Base-by-base conservation (phyloP, 1,140 invertebrate species). In the Anadara kagoshimensis region DNA sequence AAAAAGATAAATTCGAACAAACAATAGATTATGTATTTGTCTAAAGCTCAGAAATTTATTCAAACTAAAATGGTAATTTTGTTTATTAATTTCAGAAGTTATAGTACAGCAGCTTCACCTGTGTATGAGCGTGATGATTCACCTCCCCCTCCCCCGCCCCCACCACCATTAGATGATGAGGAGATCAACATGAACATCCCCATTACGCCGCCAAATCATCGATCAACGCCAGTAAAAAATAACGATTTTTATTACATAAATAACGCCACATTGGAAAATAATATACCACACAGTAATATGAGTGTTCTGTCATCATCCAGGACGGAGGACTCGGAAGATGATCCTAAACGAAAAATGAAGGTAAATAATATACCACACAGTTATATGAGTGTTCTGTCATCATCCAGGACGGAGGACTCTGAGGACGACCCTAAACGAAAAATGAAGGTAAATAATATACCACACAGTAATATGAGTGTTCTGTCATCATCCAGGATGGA, bases 61-160 rank as follows among this genome's bases (percentile, higher is more conserved):
- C n/a, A n/a, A n/a, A n/a, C n/a, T n/a, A n/a, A n/a, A n/a, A n/a
- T n/a, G n/a, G n/a, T n/a, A n/a, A n/a, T n/a, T n/a, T n/a, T n/a
- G n/a, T n/a, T n/a, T n/a, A 3, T 36, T 3, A 36, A 36, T 36
- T 36, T 2, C 7, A 36, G 29, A 36, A 36, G 29, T 36, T 36
- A 3, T 36, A 36, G 29, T 36, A 36, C 29, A 36, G 29, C 29
- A 36, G 29, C 29, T 36, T 36, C 29, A 36, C 29, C 29, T 36
- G 29, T 36, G 2, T 36, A 56, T 16, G 61, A 76, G 8, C 67
- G 70, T 5, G 72, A 71, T 45, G 64, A 75, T 41, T 74, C 75
- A 12, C 80, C 78, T 16, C 80, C 84, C 1, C 85, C 85, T 41
- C 83, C 82, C 12, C 83, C 85, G 1, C 85, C 85, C 0, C 82